These are phyloP conservation scores for Nasonia vitripennis DNA, from an alignment of 1,140 invertebrate species.

Conservation along the genomic window DNA sequence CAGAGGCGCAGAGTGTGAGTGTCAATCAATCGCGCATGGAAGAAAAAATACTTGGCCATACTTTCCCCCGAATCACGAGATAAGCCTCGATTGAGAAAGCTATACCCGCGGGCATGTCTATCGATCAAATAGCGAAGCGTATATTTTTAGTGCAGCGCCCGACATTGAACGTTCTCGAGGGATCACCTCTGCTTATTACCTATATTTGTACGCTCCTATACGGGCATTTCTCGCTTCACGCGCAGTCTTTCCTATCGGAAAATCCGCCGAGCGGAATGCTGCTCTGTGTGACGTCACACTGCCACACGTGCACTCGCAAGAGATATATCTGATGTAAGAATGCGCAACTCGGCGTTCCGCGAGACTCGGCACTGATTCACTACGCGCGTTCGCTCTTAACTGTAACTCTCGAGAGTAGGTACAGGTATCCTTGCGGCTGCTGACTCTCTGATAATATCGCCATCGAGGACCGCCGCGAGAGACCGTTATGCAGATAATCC, in stretches of 20 bases:
- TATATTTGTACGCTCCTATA: background rate
- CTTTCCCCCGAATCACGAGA: background rate
- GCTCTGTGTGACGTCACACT: background rate
- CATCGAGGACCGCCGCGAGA: background rate
- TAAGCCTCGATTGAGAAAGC: background rate
- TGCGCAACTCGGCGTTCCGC: background rate
- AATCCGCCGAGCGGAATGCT: background rate
- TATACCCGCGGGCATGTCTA: background rate
- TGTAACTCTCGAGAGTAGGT: background rate
- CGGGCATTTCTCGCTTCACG: background rate
- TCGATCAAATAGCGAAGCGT: background rate
- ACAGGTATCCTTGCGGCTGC: background rate
- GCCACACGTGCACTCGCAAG: background rate
- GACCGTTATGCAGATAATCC: slow-evolving; percentile 26
- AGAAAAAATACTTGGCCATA: too few relatives aligned
- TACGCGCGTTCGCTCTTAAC: background rate
- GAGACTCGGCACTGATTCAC: background rate
- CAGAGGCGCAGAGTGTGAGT: slow-evolving; percentile 79
- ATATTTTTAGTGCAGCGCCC: background rate
- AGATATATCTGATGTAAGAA: background rate
- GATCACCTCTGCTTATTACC: background rate
- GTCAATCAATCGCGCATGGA: too few relatives aligned
- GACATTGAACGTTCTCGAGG: slow-evolving; percentile 18
- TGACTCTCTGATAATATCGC: background rate
- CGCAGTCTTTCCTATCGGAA: background rate